Base-by-base conservation (phyloP, 2,888 invertebrate genomes). In the Lochmaea crataegi region DNA sequence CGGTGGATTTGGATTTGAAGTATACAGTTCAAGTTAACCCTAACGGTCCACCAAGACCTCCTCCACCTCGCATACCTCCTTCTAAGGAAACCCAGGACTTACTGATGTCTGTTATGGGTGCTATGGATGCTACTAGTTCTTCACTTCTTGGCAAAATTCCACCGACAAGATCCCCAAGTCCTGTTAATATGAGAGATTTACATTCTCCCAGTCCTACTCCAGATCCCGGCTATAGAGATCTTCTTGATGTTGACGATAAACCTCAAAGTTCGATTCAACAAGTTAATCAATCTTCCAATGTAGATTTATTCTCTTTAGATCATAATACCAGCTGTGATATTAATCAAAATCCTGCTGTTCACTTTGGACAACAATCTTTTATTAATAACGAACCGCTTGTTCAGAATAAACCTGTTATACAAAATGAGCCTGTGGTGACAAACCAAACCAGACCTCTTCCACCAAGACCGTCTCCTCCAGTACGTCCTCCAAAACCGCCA, bases 171-270 rank as follows among this genome's bases (percentile, higher is more conserved):
- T 94, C 95, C 1, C 96, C 96, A 0, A 96, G 95, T 85, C 96
- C 96, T 0, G 94, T 95, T 0, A 92, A 95, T 11, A 94, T 94
- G 88, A 88, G 93, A 57, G 94, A 94, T 80, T 88, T 94, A 11
- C 94, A 95, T 84, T 94, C 95, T 0, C 95, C 96, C 0, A 94
- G 95, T 82, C 96, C 95, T 2, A 95, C 95, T 0, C 94, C 92
- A 0, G 92, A 92, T 78, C 90, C 90, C 18, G 88, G 88, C 1
- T 88, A 90, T 73, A 91, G 90, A 9, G 92, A 92, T 84, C 86
- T 92, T 12, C 87, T 92, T 38, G 92, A 94, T 86, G 89, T 93
- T 75, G 87, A 90, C 12, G 90, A 89, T 72, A 79, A 78, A 53
- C 60, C 77, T 22, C 58, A 72, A 65, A 69, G 5, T 42, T 18